A percentile compares a stretch with the other conserved stretches of the same genome.
Conservation (phyloP, 92 coral and sea anemone species). For the Parazoanthus swiftii region DNA sequence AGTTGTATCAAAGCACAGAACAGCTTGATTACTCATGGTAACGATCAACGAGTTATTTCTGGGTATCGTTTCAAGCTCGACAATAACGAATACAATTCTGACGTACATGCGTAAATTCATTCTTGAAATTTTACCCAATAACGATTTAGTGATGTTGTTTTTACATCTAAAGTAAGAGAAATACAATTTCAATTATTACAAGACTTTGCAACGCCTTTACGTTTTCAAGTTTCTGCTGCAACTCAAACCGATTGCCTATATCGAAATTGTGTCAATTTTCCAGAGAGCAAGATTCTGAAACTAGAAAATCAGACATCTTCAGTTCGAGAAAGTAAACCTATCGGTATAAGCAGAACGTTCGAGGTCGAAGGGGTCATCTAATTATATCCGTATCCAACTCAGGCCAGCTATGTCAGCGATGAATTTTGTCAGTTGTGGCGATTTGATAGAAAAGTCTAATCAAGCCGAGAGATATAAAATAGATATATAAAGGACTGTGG, state of each 20-base stretch:
- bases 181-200: neutral
- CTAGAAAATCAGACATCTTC: neutral
- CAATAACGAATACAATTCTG: neutral
- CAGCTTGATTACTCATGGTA: neutral
- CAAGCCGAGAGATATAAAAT: neutral
- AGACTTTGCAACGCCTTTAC: neutral
- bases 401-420: neutral
- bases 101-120: neutral
- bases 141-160: neutral
- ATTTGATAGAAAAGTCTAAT: too few species aligned
- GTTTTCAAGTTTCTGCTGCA: neutral
- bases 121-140: slow-evolving; percentile 1
- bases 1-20: neutral
- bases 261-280: neutral
- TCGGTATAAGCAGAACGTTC: neutral
- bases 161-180: neutral
- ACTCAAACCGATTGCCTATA: neutral
- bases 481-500: neutral
- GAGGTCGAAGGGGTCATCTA: neutral
- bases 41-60: neutral
- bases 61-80: neutral
- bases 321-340: neutral
- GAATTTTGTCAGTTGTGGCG: neutral
- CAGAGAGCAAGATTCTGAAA: too few species aligned
- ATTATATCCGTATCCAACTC: too few species aligned